Base-by-base conservation (phyloP, 2,113 vertebrate species). In the Proteles cristata region DNA sequence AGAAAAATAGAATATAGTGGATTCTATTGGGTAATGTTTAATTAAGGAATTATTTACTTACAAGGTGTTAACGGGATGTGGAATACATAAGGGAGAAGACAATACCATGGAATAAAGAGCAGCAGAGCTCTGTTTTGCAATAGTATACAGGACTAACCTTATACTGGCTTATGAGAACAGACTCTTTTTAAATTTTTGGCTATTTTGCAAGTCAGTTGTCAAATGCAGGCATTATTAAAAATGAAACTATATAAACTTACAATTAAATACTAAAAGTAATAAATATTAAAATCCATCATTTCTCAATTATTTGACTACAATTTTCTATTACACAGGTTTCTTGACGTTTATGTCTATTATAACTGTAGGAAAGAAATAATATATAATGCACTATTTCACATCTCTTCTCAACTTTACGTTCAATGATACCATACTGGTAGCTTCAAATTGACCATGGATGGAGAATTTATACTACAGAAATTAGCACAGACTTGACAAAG, bases 181-280 rank as follows among this genome's bases (percentile, higher is more conserved):
- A 48, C 16, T 61, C 58, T 23, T 53, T 8, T 65, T 69, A 87
- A 65, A 80, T 26, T 53, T 94, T 74, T 63, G 19, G 3, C 65
- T 39, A 82, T 25, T 66, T 88, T 65, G 12, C 28, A 88, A 84
- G 50, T 43, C 5, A 50, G 19, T 79, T 92, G 31, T 77, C 43
- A 94, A 93, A 84, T 16, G 68, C 3, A 89, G 11, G 19, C 61
- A 65, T 93, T 48, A 91, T 66, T 95, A 80, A 90, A 92, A 96
- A 94, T 61, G 68, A 83, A 66, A 12, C 26, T 66, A 80, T 43
- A 7, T 31, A 82, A 50, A 48, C 1, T 92, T 73, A 74, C 0
- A 45, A 79, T 71, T 58, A 89, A 88, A 55, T 84, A 93, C 28
- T 63, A 76, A 80, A 85, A 77, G 25, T 65, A 76, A 45, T 39